Evolutionary conservation across 2,888 invertebrate species (phyloP).

Genomic region (Yponomeuta sedellus): DNA sequence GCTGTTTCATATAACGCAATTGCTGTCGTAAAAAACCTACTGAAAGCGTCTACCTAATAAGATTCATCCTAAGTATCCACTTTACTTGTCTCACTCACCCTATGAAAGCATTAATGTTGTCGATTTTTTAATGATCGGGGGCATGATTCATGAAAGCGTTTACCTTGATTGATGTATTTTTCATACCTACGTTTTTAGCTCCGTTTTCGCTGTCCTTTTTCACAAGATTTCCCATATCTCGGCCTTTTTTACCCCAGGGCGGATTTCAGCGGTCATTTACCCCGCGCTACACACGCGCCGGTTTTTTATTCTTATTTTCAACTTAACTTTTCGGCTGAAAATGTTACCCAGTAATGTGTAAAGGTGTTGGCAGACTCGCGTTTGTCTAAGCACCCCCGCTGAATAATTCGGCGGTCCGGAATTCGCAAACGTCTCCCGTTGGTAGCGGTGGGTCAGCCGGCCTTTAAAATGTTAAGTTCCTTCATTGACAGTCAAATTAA

Average conservation of each 20-base stretch:
- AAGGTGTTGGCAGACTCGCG: too few relatives aligned
- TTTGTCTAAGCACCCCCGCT: too few relatives aligned
- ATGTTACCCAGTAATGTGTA: not conserved
- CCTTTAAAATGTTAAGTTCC: too few relatives aligned
- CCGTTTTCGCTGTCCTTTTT: not conserved
- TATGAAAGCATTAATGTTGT: not conserved
- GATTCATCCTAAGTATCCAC: too few relatives aligned
- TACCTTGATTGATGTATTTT: not conserved
- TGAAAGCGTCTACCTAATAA: too few relatives aligned
- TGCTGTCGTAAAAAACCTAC: too few relatives aligned
- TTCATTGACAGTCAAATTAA: too few relatives aligned
- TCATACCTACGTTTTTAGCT: not conserved
- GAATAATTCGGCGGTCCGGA: too few relatives aligned
- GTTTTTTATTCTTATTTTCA: not conserved
- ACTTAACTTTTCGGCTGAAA: not conserved
- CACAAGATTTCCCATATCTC: not conserved
- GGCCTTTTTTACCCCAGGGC: not conserved
- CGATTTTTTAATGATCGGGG: not conserved
- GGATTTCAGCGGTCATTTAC: not conserved
- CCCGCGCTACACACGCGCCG: not conserved
- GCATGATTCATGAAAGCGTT: not conserved
- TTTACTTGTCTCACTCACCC: too few relatives aligned
- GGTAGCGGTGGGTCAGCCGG: too few relatives aligned
- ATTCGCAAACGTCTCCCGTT: too few relatives aligned
- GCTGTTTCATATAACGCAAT: too few relatives aligned